Evolutionary conservation across 2,797 vertebrate genomes (phyloP).

Genomic region (Falco peregrinus): DNA sequence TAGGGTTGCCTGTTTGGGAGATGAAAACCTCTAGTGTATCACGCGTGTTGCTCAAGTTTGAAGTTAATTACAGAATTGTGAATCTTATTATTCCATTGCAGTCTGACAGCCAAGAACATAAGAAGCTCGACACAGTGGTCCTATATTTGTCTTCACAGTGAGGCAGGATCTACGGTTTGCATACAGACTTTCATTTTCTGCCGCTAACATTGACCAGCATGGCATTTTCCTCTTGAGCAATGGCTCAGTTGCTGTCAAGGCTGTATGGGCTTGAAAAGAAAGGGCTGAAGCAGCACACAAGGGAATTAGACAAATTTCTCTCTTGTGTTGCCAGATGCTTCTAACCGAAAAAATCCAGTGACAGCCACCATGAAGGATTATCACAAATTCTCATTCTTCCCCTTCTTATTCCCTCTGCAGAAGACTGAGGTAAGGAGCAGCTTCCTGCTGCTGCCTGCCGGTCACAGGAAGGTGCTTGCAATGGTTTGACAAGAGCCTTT

Average conservation of each 20-base stretch:
- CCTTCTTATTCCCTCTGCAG: neutral
- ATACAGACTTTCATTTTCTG: neutral
- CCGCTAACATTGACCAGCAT: neutral
- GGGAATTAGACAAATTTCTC: neutral
- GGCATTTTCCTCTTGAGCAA: neutral
- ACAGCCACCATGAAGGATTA: neutral
- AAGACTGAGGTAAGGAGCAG: neutral
- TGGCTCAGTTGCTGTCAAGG: neutral
- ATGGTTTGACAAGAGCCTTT: neutral
- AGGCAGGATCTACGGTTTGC: neutral
- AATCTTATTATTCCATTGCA: neutral
- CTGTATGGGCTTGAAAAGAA: neutral
- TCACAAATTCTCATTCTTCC: neutral
- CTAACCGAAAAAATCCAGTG: neutral
- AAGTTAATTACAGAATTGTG: neutral
- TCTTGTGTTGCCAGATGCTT: slow-evolving; percentile 26
- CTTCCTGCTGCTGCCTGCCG: neutral
- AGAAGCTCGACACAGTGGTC: neutral
- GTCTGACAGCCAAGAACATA: neutral
- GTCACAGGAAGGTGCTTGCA: neutral
- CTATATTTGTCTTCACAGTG: neutral
- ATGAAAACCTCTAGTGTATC: neutral
- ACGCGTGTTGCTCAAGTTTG: neutral
- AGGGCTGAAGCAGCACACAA: neutral
- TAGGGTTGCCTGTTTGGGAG: neutral